Percentiles rank a stretch among this genome's conserved stretches.
Conservation (phyloP, 2,888 invertebrate species). For the Macrophya annulata region DNA sequence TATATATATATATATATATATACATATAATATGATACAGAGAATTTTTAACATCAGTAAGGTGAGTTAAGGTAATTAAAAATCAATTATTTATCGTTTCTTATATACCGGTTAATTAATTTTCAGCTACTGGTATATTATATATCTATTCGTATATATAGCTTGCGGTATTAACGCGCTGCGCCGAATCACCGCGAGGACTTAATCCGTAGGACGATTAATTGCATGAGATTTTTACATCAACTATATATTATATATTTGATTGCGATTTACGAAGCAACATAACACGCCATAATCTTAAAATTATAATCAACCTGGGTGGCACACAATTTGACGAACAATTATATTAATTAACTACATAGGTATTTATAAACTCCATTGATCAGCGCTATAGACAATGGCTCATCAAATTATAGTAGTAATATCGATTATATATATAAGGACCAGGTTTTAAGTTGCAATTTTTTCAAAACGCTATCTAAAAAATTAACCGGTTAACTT, state of each 20-base stretch:
- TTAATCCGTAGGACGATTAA: background rate
- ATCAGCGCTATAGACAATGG: slow-evolving; percentile 60
- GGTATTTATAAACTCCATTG: slow-evolving; percentile 60
- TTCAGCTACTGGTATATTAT: background rate
- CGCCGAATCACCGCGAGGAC: background rate
- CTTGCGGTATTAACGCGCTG: background rate
- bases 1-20: too few relatives aligned
- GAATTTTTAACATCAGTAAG: background rate
- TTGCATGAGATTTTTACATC: background rate
- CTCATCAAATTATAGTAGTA: slow-evolving; percentile 56
- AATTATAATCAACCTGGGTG: slow-evolving; percentile 33
- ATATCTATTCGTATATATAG: background rate
- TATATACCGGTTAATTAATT: background rate
- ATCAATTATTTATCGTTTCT: background rate
- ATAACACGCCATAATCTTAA: background rate
- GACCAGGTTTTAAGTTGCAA: too few relatives aligned
- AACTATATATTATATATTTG: background rate
- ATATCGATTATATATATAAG: too few relatives aligned
- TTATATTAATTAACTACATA: slow-evolving; percentile 64
- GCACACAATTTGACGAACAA: slow-evolving; percentile 60
- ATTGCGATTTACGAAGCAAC: slow-evolving; percentile 18
- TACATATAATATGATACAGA: background rate
- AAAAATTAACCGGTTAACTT: background rate
- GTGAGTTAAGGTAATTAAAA: background rate
- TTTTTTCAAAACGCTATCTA: too few relatives aligned